Percentiles rank a stretch among this genome's conserved stretches.
phyloP scores from a whole-genome alignment of 2,888 invertebrate species.

The Thymelicus acteon region DNA sequence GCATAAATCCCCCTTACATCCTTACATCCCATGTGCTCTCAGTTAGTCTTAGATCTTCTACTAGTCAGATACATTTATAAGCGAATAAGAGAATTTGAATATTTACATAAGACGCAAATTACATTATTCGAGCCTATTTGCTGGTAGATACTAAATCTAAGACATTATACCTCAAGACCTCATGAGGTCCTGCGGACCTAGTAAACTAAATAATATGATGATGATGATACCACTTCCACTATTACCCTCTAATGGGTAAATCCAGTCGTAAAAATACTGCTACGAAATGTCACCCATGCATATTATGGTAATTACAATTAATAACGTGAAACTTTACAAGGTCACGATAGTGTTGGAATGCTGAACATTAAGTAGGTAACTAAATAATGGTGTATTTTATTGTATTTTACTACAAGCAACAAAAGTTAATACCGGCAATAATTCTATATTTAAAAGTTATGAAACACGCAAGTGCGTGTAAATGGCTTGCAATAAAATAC shows the following conservation, averaged over 20 bases:
- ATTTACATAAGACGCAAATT: too few relatives aligned
- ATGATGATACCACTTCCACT: too few relatives aligned
- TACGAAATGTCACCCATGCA: slow-evolving; percentile 31
- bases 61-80: too few relatives aligned
- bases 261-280: slow-evolving; percentile 45
- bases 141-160: too few relatives aligned
- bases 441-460: background rate
- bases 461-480: background rate
- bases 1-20: too few relatives aligned
- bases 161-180: too few relatives aligned
- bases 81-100: too few relatives aligned
- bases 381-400: background rate
- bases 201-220: too few relatives aligned
- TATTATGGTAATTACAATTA: slow-evolving; percentile 47
- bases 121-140: too few relatives aligned
- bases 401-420: background rate
- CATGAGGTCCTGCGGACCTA: too few relatives aligned
- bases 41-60: too few relatives aligned
- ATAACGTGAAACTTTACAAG: slow-evolving; percentile 50
- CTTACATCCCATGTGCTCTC: too few relatives aligned
- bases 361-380: slow-evolving; percentile 22
- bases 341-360: slow-evolving; percentile 41
- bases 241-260: slow-evolving; percentile 42
- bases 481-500: background rate
- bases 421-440: background rate